Conservation (phyloP, 2,797 vertebrate species). For the Peromyscus melanophrys region DNA sequence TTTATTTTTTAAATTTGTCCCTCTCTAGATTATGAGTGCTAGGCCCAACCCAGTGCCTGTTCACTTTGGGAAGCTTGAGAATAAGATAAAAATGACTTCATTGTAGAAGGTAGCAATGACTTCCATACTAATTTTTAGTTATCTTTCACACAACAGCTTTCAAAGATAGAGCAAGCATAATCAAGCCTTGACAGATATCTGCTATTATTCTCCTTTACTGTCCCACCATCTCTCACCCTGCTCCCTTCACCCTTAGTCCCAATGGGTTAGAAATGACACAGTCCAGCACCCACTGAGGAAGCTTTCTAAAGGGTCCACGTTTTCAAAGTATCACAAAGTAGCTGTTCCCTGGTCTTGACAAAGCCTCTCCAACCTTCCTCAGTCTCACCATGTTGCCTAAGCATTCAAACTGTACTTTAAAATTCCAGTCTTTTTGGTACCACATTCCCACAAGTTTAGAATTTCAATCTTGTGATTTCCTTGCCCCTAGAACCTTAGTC, state of each 20-base stretch:
- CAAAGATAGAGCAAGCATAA: neutral
- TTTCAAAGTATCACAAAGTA: constrained; percentile 67
- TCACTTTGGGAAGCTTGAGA: neutral
- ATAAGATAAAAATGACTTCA: neutral
- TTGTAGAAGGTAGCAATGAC: neutral
- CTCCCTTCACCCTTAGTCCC: neutral
- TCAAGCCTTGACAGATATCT: neutral
- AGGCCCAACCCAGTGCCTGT: neutral
- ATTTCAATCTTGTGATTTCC: constrained; percentile 30
- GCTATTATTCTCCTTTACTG: neutral
- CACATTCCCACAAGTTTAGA: constrained; percentile 52
- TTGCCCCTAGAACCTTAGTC: constrained; percentile 3
- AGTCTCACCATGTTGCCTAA: constrained; percentile 15
- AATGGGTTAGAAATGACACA: neutral
- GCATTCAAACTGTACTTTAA: constrained; percentile 11
- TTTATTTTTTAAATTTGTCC: neutral
- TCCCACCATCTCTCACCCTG: neutral
- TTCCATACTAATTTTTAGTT: neutral
- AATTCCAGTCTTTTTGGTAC: neutral
- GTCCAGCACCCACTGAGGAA: neutral
- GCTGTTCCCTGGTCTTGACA: constrained; percentile 3
- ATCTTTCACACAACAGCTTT: neutral
- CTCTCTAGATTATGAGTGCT: neutral
- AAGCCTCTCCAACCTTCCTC: constrained; percentile 43
- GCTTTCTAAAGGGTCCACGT: neutral